phyloP scores from a whole-genome alignment of 1,140 invertebrate genomes.

The Battus philenor region DNA sequence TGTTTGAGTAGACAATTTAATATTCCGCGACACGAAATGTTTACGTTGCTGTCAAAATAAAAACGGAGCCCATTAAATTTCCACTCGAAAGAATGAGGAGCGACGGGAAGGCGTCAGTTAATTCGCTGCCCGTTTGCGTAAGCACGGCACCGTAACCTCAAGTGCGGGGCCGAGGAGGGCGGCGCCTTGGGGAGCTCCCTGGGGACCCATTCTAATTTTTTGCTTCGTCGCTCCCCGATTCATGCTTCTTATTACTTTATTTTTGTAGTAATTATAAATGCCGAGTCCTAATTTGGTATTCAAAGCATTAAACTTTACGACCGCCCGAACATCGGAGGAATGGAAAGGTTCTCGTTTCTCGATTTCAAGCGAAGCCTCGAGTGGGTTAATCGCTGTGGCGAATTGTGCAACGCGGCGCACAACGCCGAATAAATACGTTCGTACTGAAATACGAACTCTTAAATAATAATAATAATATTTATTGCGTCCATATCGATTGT shows the following conservation, averaged over 20 bases:
- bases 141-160: slow-evolving; percentile 15
- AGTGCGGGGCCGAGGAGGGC: slow-evolving; percentile 8
- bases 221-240: slow-evolving; percentile 36
- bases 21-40: slow-evolving; percentile 4
- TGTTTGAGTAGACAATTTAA: too few relatives aligned
- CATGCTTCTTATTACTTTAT: slow-evolving; percentile 37
- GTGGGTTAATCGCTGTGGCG: background rate
- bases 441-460: too few relatives aligned
- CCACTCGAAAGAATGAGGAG: slow-evolving; percentile 5
- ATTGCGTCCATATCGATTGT: too few relatives aligned
- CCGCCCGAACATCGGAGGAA: background rate
- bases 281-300: slow-evolving; percentile 33
- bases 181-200: slow-evolving; percentile 21
- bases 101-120: slow-evolving; percentile 5
- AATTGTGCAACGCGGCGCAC: slow-evolving; percentile 1
- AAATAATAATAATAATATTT: too few relatives aligned
- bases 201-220: slow-evolving; percentile 55
- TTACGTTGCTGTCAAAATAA: slow-evolving; percentile 7
- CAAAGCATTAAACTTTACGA: slow-evolving; percentile 22
- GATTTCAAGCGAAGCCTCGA: background rate
- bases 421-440: too few relatives aligned
- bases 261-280: slow-evolving; percentile 58
- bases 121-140: slow-evolving; percentile 12
- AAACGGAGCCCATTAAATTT: slow-evolving; percentile 10
- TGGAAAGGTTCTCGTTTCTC: background rate